Percentiles rank a stretch among this genome's conserved stretches.
phyloP scores from a whole-genome alignment of 2,797 vertebrate species.

The Sphenopsis melanotis region DNA sequence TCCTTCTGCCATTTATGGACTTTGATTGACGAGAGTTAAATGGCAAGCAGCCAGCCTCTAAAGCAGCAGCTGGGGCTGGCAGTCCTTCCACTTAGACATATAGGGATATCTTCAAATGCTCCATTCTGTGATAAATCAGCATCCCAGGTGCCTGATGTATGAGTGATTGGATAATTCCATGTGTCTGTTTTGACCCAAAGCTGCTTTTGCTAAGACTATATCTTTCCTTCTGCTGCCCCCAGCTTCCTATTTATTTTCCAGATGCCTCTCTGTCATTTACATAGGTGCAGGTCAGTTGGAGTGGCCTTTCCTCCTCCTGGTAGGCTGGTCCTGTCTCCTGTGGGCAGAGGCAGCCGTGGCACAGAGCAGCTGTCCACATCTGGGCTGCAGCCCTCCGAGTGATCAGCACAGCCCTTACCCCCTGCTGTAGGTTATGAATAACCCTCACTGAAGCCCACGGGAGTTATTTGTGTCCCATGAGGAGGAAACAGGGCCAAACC shows the following conservation, averaged over 20 bases:
- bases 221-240: not conserved
- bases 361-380: not conserved
- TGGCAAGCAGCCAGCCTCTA: not conserved
- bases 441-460: not conserved
- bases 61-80: not conserved
- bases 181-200: not conserved
- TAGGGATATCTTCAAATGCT: not conserved
- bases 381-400: not conserved
- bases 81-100: not conserved
- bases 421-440: not conserved
- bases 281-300: not conserved
- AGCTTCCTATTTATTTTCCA: not conserved
- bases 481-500: not conserved
- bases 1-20: conserved; percentile 22
- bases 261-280: not conserved
- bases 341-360: not conserved
- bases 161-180: not conserved
- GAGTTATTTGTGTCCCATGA: not conserved
- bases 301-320: not conserved
- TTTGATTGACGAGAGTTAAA: conserved; percentile 36
- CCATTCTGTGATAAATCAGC: not conserved
- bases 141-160: not conserved
- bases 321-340: accelerated
- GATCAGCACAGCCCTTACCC: not conserved
- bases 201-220: not conserved